A percentile compares a stretch with the other conserved stretches of the same genome.
Evolutionary conservation across 2,888 invertebrate genomes (phyloP).

Genomic region (Tromatobia lineatoria): DNA sequence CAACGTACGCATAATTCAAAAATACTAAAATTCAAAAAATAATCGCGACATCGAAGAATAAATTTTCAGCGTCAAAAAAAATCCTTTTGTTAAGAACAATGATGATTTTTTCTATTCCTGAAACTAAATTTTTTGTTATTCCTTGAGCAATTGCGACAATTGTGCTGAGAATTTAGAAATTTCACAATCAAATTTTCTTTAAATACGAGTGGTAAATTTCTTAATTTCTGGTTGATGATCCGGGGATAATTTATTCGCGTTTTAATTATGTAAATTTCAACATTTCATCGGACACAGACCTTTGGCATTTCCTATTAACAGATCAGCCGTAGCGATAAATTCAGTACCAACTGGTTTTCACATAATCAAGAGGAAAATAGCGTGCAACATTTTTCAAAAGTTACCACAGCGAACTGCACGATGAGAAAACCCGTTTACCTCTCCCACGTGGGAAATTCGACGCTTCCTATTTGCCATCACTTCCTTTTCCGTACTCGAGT

Average conservation of each 20-base stretch:
- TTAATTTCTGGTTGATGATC: neutral
- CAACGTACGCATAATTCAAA: no score
- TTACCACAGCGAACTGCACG: neutral
- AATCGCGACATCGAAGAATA: no score
- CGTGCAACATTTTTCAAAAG: slow-evolving; percentile 3
- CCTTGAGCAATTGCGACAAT: no score
- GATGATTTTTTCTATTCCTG: no score
- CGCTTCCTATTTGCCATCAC: slow-evolving; percentile 2
- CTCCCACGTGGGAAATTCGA: slow-evolving; percentile 31
- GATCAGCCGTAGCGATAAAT: neutral
- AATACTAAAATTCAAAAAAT: no score
- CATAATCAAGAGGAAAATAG: slow-evolving; percentile 2
- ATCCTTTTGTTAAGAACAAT: no score
- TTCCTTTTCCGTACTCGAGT: neutral
- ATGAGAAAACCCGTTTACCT: neutral
- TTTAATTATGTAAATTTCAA: neutral
- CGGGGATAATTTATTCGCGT: neutral
- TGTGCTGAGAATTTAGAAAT: no score
- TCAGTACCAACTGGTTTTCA: neutral
- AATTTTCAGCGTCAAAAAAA: no score
- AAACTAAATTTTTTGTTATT: no score
- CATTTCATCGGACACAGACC: slow-evolving; percentile 17
- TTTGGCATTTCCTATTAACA: slow-evolving; percentile 20
- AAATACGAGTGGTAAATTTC: no score
- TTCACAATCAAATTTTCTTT: no score